Percentiles rank a stretch among this genome's conserved stretches.
Conservation (phyloP, 1,140 invertebrate species). For the Oedothorax gibbosus region DNA sequence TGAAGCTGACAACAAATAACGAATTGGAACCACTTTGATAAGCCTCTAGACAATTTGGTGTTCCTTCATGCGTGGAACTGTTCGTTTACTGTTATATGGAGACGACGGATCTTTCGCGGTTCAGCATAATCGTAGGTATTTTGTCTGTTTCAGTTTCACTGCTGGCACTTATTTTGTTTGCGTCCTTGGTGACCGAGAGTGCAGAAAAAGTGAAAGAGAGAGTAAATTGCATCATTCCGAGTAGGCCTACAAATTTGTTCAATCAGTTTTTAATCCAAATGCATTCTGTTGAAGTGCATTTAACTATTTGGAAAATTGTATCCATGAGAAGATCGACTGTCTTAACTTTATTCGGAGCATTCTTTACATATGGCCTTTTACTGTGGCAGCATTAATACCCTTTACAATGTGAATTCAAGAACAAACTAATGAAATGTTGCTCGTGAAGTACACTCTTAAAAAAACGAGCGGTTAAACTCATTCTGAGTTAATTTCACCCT, state of each 20-base stretch:
- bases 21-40: background rate
- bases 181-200: background rate
- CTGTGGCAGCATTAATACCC: background rate
- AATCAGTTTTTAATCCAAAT: background rate
- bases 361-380: background rate
- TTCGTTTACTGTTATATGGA: background rate
- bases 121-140: background rate
- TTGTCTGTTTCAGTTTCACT: background rate
- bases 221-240: background rate
- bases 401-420: too few species aligned
- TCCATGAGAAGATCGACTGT: background rate
- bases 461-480: too few species aligned
- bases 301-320: background rate
- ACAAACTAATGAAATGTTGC: too few species aligned
- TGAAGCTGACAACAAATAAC: background rate
- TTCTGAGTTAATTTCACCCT: too few species aligned
- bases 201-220: background rate
- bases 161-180: background rate
- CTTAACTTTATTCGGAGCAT: background rate
- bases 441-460: too few species aligned
- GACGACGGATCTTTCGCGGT: background rate
- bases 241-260: background rate
- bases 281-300: background rate
- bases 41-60: background rate
- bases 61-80: background rate